Evolutionary conservation across 2,113 vertebrate genomes (phyloP).

Genomic region (Donacobius atricapilla): DNA sequence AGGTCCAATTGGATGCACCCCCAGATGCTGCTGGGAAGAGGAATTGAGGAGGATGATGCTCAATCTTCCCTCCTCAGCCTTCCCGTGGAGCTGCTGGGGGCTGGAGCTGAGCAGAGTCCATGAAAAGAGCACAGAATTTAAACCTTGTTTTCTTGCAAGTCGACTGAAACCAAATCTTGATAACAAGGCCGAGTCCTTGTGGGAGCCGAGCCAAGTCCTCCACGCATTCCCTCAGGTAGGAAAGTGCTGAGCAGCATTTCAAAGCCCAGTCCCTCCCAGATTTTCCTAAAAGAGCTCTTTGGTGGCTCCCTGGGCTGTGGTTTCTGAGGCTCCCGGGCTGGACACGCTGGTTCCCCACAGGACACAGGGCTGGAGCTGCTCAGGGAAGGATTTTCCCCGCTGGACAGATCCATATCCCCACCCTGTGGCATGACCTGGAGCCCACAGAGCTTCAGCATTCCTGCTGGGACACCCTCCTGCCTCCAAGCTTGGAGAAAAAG

Average conservation of each 20-base stretch:
- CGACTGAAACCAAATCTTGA: slow-evolving; percentile 57
- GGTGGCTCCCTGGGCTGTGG: slow-evolving; percentile 42
- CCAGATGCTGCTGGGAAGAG: not conserved
- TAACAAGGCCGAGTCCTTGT: slow-evolving; percentile 25
- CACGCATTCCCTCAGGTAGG: slow-evolving; percentile 48
- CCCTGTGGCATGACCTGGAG: slow-evolving; percentile 74
- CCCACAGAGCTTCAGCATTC: not conserved
- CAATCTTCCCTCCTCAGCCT: not conserved
- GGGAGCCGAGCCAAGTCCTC: not conserved
- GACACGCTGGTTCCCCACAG: slow-evolving; percentile 16
- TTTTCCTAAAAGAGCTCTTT: slow-evolving; percentile 60
- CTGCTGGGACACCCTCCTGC: slow-evolving; percentile 29
- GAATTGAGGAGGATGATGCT: not conserved
- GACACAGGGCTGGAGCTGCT: not conserved
- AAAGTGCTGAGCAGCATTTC: slow-evolving; percentile 37
- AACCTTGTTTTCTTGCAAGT: not conserved
- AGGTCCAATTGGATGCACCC: not conserved
- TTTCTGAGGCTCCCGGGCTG: slow-evolving; percentile 12
- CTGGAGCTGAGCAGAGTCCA: not conserved
- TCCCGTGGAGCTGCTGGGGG: not conserved
- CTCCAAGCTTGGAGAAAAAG: not conserved
- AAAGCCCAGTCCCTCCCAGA: not conserved
- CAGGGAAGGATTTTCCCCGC: not conserved
- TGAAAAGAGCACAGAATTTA: not conserved
- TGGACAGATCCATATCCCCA: slow-evolving; percentile 78